Evolutionary conservation across 2,888 invertebrate genomes (phyloP).

Genomic region (Amphipoea lucens): DNA sequence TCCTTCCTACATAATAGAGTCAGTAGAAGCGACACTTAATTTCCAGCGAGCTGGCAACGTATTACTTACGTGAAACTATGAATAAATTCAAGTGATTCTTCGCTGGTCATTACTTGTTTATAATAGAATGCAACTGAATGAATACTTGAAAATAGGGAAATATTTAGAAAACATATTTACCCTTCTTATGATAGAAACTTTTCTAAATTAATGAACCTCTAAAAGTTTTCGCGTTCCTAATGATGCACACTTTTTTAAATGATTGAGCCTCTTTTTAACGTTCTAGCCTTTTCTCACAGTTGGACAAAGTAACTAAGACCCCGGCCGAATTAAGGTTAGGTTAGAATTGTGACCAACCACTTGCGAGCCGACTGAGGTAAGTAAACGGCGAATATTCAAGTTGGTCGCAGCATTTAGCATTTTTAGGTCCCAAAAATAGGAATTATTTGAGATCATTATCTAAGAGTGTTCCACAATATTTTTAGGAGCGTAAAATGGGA

Average conservation of each 20-base stretch:
- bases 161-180: neutral
- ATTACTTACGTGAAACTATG: constrained; percentile 69
- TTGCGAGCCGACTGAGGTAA: too few relatives aligned
- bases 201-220: too few relatives aligned
- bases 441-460: neutral
- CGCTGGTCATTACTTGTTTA: constrained; percentile 26
- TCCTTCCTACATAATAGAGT: constrained; percentile 75
- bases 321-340: neutral
- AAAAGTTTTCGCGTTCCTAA: too few relatives aligned
- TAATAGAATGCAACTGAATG: neutral
- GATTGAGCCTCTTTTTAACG: neutral
- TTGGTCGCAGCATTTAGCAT: neutral
- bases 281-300: neutral
- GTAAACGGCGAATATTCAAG: neutral
- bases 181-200: neutral
- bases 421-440: neutral
- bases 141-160: neutral
- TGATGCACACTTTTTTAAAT: neutral
- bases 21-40: constrained; percentile 76
- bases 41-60: constrained; percentile 70
- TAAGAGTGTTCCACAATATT: neutral
- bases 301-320: neutral
- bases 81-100: constrained; percentile 71
- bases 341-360: neutral
- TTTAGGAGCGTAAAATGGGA: neutral